Evolutionary conservation across 1,140 invertebrate species (phyloP), one percentile per base, ranked within the genome.

Genomic region (Neomicropteryx cornuta): DNA sequence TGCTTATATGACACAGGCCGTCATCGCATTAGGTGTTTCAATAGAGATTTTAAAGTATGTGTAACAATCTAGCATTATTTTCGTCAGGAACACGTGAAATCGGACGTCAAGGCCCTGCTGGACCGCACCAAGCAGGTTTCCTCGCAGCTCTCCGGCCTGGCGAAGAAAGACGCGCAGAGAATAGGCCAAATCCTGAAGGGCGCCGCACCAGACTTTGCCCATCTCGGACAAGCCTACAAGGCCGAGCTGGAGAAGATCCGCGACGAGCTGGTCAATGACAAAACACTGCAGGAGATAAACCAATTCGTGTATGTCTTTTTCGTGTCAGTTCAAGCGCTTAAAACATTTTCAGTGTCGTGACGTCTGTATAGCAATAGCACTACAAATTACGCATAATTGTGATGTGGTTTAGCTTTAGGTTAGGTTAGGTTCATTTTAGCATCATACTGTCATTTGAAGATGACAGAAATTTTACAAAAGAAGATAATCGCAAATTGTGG

Each of bases 261-360:
- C 23, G 56, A 75, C 4, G 83, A 86, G 48, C 54, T 87, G 0
- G 55, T 71, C 18, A 66, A 66, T 17, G 82, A 85, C 48, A 72
- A 79, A 37, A 67, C 71, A 2, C 46, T 85, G 20, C 71, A 79
- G 47, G 71, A 80, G 40, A 64, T 81, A 11, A 66, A 70, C n/a
- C 70, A 77, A 22, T 58, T 66, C n/a, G 49, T 79, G 70, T 77
- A 66, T 71, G 73, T 68, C 42, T 32, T 19, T 10, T 37, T 30
- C 18, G 19, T 42, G 3, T n/a, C n/a, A n/a, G n/a, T n/a, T n/a
- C n/a, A n/a, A n/a, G n/a, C n/a, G n/a, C n/a, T n/a, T n/a, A n/a
- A n/a, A n/a, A n/a, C n/a, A n/a, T n/a, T n/a, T n/a, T n/a, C n/a
- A n/a, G n/a, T n/a, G n/a, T n/a, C n/a, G n/a, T n/a, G n/a, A n/a